Evolutionary conservation across 2,113 vertebrate genomes (phyloP).

Genomic region (Caranx ignobilis): DNA sequence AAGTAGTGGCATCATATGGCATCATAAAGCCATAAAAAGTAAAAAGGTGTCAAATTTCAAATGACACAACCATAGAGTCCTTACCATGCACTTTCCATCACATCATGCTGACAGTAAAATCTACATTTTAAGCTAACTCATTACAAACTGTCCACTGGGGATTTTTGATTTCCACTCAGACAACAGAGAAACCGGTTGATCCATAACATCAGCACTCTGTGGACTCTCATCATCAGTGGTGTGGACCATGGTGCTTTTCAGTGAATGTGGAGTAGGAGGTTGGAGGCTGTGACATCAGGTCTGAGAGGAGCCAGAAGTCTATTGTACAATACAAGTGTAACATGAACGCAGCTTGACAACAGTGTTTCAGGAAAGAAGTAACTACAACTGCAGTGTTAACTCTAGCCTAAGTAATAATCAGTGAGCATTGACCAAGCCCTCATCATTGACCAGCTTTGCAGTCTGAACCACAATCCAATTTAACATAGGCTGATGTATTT

Average conservation of each 20-base stretch:
- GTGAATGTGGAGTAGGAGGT: background rate
- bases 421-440: background rate
- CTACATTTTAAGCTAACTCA: no score
- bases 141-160: no score
- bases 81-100: no score
- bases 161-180: no score
- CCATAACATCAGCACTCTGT: background rate
- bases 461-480: background rate
- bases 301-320: background rate
- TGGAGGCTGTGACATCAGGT: background rate
- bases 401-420: background rate
- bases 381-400: conserved; percentile 1
- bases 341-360: background rate
- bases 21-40: no score
- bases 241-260: no score
- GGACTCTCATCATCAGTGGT: background rate
- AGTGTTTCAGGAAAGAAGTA: background rate
- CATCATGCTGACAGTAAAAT: no score
- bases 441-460: background rate
- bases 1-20: no score
- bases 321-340: background rate
- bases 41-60: no score
- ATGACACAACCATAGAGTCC: no score
- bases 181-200: conserved; percentile 34
- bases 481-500: conserved; percentile 29